Percentiles rank a stretch among this genome's conserved stretches.
phyloP scores from a whole-genome alignment of 2,888 invertebrate species.

The Cepaea hortensis region DNA sequence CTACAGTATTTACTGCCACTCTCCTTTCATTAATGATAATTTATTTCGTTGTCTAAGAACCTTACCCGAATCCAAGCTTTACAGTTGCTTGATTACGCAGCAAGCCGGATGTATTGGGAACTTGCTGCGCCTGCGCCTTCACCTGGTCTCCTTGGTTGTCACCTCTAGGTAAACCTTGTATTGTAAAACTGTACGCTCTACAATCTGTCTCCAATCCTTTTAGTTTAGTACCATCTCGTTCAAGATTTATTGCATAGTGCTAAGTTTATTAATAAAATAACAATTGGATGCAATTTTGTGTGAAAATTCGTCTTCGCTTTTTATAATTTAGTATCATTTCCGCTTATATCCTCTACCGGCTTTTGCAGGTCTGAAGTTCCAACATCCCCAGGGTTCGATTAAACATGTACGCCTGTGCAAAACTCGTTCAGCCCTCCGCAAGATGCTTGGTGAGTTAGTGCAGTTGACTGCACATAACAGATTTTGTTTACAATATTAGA shows the following conservation, averaged over 20 bases:
- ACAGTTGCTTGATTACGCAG: not conserved
- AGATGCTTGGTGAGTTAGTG: constrained; percentile 68
- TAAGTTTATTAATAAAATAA: not conserved
- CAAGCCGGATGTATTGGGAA: constrained; percentile 39
- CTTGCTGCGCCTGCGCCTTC: constrained; percentile 56
- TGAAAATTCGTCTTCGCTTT: not conserved
- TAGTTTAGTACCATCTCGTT: constrained; percentile 1
- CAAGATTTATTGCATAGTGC: not conserved
- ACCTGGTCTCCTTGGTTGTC: constrained; percentile 60
- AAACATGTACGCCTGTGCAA: constrained; percentile 69
- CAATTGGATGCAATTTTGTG: not conserved
- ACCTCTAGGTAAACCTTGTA: constrained; percentile 55
- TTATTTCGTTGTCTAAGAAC: too few species aligned
- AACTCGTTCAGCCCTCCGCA: constrained; percentile 64
- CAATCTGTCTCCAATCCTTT: not conserved
- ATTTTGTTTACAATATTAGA: not conserved
- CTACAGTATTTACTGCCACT: too few species aligned
- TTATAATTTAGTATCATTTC: constrained; percentile 1
- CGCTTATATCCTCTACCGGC: not conserved
- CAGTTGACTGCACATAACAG: not conserved
- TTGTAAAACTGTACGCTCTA: not conserved
- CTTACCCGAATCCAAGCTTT: too few species aligned
- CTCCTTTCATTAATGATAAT: not conserved
- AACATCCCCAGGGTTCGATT: constrained; percentile 21
- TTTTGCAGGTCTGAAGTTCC: constrained; percentile 51